Conservation (phyloP, 2,113 vertebrate species). For the Eretmochelys imbricata region DNA sequence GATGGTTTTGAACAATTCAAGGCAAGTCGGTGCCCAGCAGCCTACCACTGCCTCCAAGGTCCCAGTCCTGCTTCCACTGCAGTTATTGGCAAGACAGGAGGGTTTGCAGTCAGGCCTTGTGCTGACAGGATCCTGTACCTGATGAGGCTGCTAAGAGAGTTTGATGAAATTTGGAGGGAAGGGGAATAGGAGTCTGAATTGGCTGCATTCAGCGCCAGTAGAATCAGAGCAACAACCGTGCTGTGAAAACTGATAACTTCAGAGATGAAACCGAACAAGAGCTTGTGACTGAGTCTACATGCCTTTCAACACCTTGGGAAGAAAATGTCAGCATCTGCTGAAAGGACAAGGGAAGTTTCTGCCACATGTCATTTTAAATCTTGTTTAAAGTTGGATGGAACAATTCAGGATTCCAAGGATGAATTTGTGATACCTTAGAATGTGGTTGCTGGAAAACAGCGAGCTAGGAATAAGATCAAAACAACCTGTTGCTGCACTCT, state of each 20-base stretch:
- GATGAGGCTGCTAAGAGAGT: not conserved
- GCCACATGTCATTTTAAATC: not conserved
- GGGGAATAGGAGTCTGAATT: rapidly evolving
- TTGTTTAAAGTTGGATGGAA: not conserved
- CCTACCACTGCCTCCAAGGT: not conserved
- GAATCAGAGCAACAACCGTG: not conserved
- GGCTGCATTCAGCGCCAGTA: not conserved
- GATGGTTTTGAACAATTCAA: not conserved
- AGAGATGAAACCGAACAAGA: not conserved
- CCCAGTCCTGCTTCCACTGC: rapidly evolving
- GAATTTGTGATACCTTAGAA: not conserved
- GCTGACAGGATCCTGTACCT: not conserved
- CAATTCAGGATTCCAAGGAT: not conserved
- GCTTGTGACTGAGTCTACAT: not conserved
- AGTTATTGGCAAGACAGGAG: not conserved
- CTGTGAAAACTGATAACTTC: not conserved
- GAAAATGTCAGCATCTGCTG: not conserved
- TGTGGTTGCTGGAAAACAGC: not conserved
- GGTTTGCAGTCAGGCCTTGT: not conserved
- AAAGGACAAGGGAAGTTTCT: not conserved
- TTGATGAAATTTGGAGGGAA: rapidly evolving
- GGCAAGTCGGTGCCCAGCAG: not conserved
- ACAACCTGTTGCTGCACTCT: not conserved
- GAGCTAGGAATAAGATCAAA: not conserved
- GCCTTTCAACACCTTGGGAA: not conserved